These are phyloP conservation scores for Tetragnatha montana DNA, from an alignment of 2,888 invertebrate species.

Conservation along the genomic window DNA sequence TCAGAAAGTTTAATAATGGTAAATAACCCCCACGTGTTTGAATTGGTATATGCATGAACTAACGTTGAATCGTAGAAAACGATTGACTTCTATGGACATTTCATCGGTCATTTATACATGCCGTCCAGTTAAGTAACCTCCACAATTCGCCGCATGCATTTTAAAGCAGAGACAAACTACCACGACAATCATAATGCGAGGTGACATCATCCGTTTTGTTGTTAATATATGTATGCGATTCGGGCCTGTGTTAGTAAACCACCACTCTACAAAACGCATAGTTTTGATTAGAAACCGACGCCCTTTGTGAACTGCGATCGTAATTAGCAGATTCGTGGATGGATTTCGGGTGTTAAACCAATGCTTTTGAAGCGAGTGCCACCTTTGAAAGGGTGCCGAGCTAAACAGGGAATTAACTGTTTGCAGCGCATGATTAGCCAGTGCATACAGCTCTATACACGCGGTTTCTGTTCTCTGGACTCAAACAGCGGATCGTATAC, in stretches of 20 bases:
- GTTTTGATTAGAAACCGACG: slow-evolving; percentile 56
- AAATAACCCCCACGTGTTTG: no score
- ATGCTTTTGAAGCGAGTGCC: slow-evolving; percentile 30
- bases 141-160: background rate
- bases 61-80: no score
- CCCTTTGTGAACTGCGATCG: slow-evolving; percentile 33
- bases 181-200: background rate
- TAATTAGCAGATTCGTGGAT: slow-evolving; percentile 46
- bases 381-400: slow-evolving; percentile 16
- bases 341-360: slow-evolving; percentile 42
- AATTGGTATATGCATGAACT: no score
- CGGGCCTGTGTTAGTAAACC: slow-evolving; percentile 14
- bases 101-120: background rate
- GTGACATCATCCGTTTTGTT: slow-evolving; percentile 6
- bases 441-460: slow-evolving; percentile 49
- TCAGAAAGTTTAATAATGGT: no score
- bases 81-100: no score
- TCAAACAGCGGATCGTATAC: slow-evolving; percentile 12
- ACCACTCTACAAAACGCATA: slow-evolving; percentile 2
- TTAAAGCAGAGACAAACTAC: background rate
- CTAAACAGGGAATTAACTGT: slow-evolving; percentile 50
- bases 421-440: slow-evolving; percentile 49
- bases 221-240: background rate
- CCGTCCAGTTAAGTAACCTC: background rate
- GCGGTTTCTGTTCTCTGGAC: slow-evolving; percentile 18